These are phyloP conservation scores for Amphimallon solstitiale DNA, from an alignment of 2,888 invertebrate genomes.

Conservation along the genomic window DNA sequence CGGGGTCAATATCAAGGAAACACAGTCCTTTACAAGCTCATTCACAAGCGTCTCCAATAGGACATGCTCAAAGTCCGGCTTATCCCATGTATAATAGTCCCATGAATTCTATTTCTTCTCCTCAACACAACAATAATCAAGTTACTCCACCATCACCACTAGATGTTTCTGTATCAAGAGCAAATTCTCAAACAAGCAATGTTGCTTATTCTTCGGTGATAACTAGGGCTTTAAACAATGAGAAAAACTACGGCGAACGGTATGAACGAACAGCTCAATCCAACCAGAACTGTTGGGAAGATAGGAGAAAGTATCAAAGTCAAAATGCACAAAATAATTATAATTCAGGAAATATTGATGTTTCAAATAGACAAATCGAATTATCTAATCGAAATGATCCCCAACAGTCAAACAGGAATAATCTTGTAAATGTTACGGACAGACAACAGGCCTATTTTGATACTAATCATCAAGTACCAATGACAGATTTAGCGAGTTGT, in stretches of 20 bases:
- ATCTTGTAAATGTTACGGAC: slow-evolving; percentile 65
- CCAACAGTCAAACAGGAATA: slow-evolving; percentile 62
- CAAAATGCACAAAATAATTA: slow-evolving; percentile 42
- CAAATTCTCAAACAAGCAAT: slow-evolving; percentile 67
- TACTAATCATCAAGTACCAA: slow-evolving; percentile 68
- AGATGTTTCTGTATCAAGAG: slow-evolving; percentile 75
- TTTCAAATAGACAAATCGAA: slow-evolving; percentile 52
- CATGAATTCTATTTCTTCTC: slow-evolving; percentile 79
- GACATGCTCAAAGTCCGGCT: slow-evolving; percentile 80
- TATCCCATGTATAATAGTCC: slow-evolving; percentile 89
- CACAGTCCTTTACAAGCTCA: slow-evolving; percentile 76
- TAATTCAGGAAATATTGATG: slow-evolving; percentile 60
- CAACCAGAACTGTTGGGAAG: slow-evolving; percentile 69
- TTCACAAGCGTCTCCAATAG: slow-evolving; percentile 77
- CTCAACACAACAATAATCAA: slow-evolving; percentile 72
- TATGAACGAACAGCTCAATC: slow-evolving; percentile 62
- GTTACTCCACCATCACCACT: slow-evolving; percentile 74
- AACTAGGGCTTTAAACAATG: slow-evolving; percentile 75
- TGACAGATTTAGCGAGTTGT: slow-evolving; percentile 79
- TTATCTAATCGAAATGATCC: slow-evolving; percentile 42
- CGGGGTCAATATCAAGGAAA: slow-evolving; percentile 72
- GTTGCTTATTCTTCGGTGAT: slow-evolving; percentile 87
- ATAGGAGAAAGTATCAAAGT: slow-evolving; percentile 67
- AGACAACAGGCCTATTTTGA: slow-evolving; percentile 76
- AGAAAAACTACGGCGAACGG: slow-evolving; percentile 68